Evolutionary conservation across 1,140 invertebrate genomes (phyloP).

Genomic region (Euwallacea fornicatus): DNA sequence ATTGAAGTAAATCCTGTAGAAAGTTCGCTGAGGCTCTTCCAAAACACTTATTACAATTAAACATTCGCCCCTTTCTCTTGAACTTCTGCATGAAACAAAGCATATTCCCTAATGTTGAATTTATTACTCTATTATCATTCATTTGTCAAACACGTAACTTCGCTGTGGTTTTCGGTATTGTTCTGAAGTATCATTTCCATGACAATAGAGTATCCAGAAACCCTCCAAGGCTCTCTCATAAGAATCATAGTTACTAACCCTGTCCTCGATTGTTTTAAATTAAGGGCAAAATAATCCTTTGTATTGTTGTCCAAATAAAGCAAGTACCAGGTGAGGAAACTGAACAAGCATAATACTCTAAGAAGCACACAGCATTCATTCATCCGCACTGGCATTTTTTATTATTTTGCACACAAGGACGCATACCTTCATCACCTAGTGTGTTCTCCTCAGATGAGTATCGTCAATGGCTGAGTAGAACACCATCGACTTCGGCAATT

Average conservation of each 20-base stretch:
- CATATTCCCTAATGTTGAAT: not conserved
- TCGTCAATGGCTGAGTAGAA: constrained; percentile 82
- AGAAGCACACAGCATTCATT: not conserved
- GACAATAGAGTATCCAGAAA: constrained; percentile 9
- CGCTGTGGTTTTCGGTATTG: not conserved
- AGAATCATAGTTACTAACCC: constrained; percentile 12
- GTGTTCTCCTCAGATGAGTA: constrained; percentile 91
- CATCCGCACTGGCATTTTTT: constrained; percentile 21
- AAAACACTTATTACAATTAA: constrained; percentile 1
- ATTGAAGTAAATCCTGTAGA: no score
- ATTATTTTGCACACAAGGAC: constrained; percentile 52
- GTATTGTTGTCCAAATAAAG: no score
- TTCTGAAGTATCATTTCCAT: constrained; percentile 19
- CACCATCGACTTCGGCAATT: constrained; percentile 88
- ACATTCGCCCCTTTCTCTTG: not conserved
- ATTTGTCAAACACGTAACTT: constrained; percentile 6
- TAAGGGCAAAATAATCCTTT: no score
- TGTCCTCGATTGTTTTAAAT: no score
- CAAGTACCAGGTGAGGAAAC: no score
- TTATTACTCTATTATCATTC: constrained; percentile 8
- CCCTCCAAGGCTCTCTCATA: not conserved
- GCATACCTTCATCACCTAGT: constrained; percentile 68
- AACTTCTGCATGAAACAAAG: constrained; percentile 2
- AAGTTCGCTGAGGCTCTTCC: not conserved
- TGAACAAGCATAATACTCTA: not conserved